A percentile compares a stretch with the other conserved stretches of the same genome.
These are phyloP conservation scores for Rhea americana DNA, from an alignment of 2,113 vertebrate species.

Conservation along the genomic window DNA sequence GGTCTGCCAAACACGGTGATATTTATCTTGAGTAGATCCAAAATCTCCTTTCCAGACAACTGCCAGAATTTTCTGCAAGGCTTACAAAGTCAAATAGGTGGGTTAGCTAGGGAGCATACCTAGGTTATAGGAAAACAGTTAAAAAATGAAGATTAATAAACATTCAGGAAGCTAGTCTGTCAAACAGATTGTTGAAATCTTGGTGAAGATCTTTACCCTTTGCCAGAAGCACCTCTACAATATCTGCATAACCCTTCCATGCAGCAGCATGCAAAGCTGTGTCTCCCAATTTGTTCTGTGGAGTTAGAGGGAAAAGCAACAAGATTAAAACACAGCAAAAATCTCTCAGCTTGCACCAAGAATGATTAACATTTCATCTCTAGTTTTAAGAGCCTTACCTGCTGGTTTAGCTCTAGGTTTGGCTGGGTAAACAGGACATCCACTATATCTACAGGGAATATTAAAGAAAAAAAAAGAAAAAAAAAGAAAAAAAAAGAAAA, in stretches of 20 bases:
- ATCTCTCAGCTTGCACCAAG: background rate
- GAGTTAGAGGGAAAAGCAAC: slow-evolving; percentile 57
- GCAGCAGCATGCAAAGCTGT: slow-evolving; percentile 93
- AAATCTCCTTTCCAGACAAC: background rate
- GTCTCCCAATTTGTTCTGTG: slow-evolving; percentile 97
- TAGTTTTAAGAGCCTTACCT: slow-evolving; percentile 75
- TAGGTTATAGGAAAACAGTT: background rate
- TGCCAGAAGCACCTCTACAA: slow-evolving; percentile 92
- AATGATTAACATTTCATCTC: background rate
- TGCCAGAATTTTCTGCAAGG: slow-evolving; percentile 23
- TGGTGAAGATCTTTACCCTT: slow-evolving; percentile 81
- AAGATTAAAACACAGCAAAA: slow-evolving; percentile 51
- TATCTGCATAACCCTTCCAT: slow-evolving; percentile 98
- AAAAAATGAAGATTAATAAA: background rate
- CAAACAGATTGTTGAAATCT: slow-evolving; percentile 9
- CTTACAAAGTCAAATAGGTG: background rate
- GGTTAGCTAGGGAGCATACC: background rate
- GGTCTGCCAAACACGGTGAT: background rate
- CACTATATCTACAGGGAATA: slow-evolving; percentile 86
- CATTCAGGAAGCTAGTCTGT: slow-evolving; percentile 5
- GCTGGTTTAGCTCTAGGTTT: slow-evolving; percentile 94
- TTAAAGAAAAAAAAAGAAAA: background rate
- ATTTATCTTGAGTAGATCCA: background rate
- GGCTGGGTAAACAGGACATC: slow-evolving; percentile 89
- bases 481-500: background rate